A percentile compares a stretch with the other conserved stretches of the same genome.
Conservation (phyloP, 2,888 invertebrate species). For the Sinotaia quadrata region DNA sequence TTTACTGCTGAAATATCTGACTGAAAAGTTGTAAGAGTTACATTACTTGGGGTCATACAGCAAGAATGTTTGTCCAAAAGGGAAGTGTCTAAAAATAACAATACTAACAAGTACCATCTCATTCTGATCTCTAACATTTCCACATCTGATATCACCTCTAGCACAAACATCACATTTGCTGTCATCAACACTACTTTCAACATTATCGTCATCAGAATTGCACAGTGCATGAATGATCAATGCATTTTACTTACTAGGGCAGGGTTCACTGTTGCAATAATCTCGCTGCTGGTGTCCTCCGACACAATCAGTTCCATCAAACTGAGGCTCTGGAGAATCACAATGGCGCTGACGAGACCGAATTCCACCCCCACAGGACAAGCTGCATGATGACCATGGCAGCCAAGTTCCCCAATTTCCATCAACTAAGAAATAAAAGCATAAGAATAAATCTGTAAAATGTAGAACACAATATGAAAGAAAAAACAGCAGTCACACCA, state of each 20-base stretch:
- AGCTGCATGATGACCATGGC: slow-evolving; percentile 65
- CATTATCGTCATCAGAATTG: background rate
- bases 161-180: background rate
- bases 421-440: slow-evolving; percentile 56
- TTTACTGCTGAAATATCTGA: background rate
- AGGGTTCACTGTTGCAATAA: slow-evolving; percentile 67
- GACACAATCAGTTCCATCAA: slow-evolving; percentile 65
- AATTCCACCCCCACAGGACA: slow-evolving; percentile 66
- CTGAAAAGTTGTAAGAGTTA: background rate
- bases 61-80: too few relatives aligned
- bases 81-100: too few relatives aligned
- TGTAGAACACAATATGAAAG: too few relatives aligned
- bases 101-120: too few relatives aligned
- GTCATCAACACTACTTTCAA: background rate
- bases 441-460: too few relatives aligned
- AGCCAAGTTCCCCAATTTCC: slow-evolving; percentile 68
- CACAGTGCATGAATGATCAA: background rate
- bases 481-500: too few relatives aligned
- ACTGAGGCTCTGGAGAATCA: slow-evolving; percentile 62
- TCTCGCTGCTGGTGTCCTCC: slow-evolving; percentile 62
- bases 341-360: slow-evolving; percentile 61
- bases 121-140: background rate
- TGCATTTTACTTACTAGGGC: slow-evolving; percentile 60
- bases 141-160: background rate
- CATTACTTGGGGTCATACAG: too few relatives aligned